Evolutionary conservation across 1,140 invertebrate species (phyloP), one percentile per base, ranked within the genome.

Genomic region (Condylostylus longicornis): DNA sequence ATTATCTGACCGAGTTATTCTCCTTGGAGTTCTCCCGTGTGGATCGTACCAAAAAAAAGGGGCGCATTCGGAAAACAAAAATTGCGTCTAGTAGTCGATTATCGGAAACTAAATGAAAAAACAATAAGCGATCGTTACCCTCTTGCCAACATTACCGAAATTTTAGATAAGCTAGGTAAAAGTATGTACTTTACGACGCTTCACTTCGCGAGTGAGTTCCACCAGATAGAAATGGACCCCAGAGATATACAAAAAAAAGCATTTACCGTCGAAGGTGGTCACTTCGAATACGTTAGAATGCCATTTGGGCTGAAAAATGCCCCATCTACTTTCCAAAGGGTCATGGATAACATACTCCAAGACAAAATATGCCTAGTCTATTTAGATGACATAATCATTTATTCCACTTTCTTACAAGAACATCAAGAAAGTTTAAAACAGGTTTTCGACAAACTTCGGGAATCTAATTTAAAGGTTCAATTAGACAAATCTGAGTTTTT

Each of bases 91-190:
- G n/a, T n/a, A n/a, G n/a, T n/a, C n/a, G n/a, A n/a, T n/a, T n/a
- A n/a, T n/a, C n/a, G n/a, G n/a, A n/a, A n/a, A n/a, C 27, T 63
- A 29, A 65, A 65, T 43, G 48, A 58, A 29, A 45, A 48, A 18
- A 60, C 55, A 7, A 46, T 58, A 25, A 49, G 45, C 13, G 67
- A 72, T 46, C 43, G 42, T 27, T 73, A 61, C 44, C 69, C 71
- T 10, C 39, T 72, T 14, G 63, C 65, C 6, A 48, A 55, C n/a
- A 54, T 71, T 32, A 52, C 56, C 13, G 51, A 64, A 13, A 53
- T 53, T n/a, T 38, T 71, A 10, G 49, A 61, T 34, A 36, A 45
- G n/a, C 35, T 72, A 31, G 50, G 45, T n/a, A 2, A 49, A 50
- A 6, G 49, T 5, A 46, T 47, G 28, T 63, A 53, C 35, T 67